Conservation (phyloP, 2,113 vertebrate genomes). For the Beaufortia kweichowensis region DNA sequence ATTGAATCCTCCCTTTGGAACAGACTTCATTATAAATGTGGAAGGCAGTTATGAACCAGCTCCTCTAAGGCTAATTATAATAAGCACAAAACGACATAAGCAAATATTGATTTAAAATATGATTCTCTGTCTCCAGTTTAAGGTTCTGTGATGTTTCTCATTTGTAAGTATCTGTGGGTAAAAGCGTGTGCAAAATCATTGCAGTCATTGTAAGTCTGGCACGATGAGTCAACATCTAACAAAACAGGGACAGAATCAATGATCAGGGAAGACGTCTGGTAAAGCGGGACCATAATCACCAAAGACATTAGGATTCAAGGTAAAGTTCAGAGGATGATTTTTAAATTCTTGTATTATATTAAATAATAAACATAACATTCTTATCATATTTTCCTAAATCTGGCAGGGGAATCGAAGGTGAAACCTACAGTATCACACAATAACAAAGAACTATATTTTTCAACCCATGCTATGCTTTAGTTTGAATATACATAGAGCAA, state of each 20-base stretch:
- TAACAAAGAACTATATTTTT: neutral
- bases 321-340: too few species aligned
- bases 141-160: too few species aligned
- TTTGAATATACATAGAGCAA: neutral
- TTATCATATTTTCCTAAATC: neutral
- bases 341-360: too few species aligned
- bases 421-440: neutral
- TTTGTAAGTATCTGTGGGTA: too few species aligned
- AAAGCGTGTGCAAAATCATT: too few species aligned
- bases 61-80: constrained; percentile 38
- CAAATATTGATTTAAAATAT: constrained; percentile 15
- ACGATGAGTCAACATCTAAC: neutral
- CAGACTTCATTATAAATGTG: constrained; percentile 54
- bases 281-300: neutral
- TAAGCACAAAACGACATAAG: constrained; percentile 28
- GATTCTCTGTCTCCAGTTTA: too few species aligned
- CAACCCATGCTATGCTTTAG: neutral
- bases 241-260: constrained; percentile 9
- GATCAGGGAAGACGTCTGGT: neutral
- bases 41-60: constrained; percentile 51
- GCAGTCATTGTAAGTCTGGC: constrained; percentile 15
- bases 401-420: neutral
- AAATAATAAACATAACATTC: too few species aligned
- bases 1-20: constrained; percentile 52
- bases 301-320: neutral